These are phyloP conservation scores for Prunella strophiata DNA, from an alignment of 2,797 vertebrate species.

Conservation along the genomic window DNA sequence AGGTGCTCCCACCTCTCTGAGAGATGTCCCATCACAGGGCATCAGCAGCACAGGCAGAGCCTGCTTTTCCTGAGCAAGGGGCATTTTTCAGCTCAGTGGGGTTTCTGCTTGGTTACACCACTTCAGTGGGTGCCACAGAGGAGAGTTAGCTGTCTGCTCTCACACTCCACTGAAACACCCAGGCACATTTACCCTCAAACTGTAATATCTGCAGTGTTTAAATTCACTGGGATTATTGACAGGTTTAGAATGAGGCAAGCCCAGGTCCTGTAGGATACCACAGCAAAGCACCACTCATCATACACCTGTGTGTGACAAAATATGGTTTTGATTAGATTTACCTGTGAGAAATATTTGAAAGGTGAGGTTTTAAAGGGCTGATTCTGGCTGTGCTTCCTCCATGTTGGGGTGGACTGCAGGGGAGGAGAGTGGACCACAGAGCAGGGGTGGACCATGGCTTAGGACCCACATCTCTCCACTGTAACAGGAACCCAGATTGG, in stretches of 20 bases:
- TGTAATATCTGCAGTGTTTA: not conserved
- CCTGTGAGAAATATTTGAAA: not conserved
- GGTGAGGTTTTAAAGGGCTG: not conserved
- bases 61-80: not conserved
- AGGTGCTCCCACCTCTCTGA: not conserved
- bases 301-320: not conserved
- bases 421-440: not conserved
- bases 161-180: not conserved
- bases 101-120: not conserved
- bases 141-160: not conserved
- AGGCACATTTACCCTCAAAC: not conserved
- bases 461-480: not conserved
- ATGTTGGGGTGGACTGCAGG: accelerated
- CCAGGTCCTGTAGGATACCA: not conserved
- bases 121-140: not conserved
- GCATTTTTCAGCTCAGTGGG: not conserved
- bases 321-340: not conserved
- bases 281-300: accelerated
- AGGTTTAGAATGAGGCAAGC: not conserved
- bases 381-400: not conserved
- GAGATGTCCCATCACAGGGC: not conserved
- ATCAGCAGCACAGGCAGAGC: not conserved
- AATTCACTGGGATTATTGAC: not conserved
- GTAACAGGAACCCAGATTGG: not conserved
- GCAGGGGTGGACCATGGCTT: not conserved